Conservation (phyloP, 1,140 invertebrate genomes). For the Rhyzopertha dominica region DNA sequence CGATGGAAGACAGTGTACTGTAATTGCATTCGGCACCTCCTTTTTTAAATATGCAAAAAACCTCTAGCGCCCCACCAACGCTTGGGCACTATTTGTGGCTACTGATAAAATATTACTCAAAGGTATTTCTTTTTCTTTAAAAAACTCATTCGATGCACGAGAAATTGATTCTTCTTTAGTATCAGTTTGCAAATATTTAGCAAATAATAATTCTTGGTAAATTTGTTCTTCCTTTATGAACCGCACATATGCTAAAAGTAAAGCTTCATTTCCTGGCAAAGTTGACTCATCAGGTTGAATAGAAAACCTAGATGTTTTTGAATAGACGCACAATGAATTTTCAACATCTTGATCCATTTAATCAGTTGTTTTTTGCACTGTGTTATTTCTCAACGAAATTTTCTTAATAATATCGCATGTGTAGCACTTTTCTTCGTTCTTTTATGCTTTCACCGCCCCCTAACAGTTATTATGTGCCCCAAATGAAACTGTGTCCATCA, state of each 20-base stretch:
- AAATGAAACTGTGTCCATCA: too few species aligned
- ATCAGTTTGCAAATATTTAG: slow-evolving; percentile 41
- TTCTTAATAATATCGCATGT: slow-evolving; percentile 39
- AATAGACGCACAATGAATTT: slow-evolving; percentile 39
- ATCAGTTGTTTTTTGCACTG: slow-evolving; percentile 43
- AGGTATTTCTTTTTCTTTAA: slow-evolving; percentile 34
- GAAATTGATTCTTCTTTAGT: slow-evolving; percentile 46
- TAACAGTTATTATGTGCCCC: too few species aligned
- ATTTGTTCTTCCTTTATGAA: slow-evolving; percentile 43
- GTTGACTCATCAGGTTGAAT: slow-evolving; percentile 44
- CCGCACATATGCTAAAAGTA: slow-evolving; percentile 43
- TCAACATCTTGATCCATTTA: slow-evolving; percentile 42
- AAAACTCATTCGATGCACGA: slow-evolving; percentile 34
- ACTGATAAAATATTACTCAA: slow-evolving; percentile 33
- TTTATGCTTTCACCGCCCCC: too few species aligned
- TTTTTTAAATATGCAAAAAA: slow-evolving; percentile 16
- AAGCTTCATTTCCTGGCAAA: slow-evolving; percentile 44
- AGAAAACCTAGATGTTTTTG: slow-evolving; percentile 38
- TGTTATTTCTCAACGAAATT: slow-evolving; percentile 44
- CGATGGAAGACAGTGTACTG: slow-evolving; percentile 3
- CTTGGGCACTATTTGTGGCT: slow-evolving; percentile 30
- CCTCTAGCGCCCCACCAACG: slow-evolving; percentile 29
- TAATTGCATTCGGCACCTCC: slow-evolving; percentile 4
- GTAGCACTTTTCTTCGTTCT: too few species aligned
- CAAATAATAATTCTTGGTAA: slow-evolving; percentile 38